Evolutionary conservation across 2,113 vertebrate genomes (phyloP), one percentile per base, ranked within the genome.

Genomic region (Alosa alosa): DNA sequence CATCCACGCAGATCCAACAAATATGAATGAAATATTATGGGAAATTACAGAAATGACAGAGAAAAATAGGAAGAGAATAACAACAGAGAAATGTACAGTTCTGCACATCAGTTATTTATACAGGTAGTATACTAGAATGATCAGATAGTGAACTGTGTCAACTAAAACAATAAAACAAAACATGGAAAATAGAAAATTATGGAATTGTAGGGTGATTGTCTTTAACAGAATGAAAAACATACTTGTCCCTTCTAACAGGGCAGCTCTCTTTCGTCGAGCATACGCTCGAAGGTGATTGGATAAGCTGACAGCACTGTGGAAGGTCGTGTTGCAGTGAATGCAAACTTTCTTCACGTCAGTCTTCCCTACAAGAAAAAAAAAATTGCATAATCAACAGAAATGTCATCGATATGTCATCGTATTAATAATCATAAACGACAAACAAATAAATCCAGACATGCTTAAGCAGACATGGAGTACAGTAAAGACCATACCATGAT

Each of bases 211-310:
- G 55, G 55, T 60, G 25, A 39, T 41, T 88, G 91, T 84, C 89
- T 92, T 93, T 82, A 36, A 84, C 85, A 85, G 20, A 92, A 68
- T 6, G 45, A 41, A 41, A 45, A n/a, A 89, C 95, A 91, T 95
- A 98, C 97, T 96, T 94, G 95, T 94, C 93, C 95, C 95, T 93
- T 96, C 96, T 93, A 96, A 93, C 94, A 96, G 93, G 92, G 95
- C 95, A 87, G 95, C 94, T 93, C 95, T 96, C 95, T 96, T 97
- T 94, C 96, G 96, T 92, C 95, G 94, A 93, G 96, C 95, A 94
- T 95, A 96, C 90, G 95, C 96, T 93, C 93, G 93, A 92, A 97
- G 95, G 91, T 96, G 96, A 95, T 95, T 97, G 94, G 96, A 96
- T 93, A 97, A 94, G 92, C 94, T 96, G 94, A 96, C 96, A 90